Percentiles rank a stretch among this genome's conserved stretches.
Evolutionary conservation across 92 coral and sea anemone genomes (phyloP).

Genomic region (Porites cylindrica): DNA sequence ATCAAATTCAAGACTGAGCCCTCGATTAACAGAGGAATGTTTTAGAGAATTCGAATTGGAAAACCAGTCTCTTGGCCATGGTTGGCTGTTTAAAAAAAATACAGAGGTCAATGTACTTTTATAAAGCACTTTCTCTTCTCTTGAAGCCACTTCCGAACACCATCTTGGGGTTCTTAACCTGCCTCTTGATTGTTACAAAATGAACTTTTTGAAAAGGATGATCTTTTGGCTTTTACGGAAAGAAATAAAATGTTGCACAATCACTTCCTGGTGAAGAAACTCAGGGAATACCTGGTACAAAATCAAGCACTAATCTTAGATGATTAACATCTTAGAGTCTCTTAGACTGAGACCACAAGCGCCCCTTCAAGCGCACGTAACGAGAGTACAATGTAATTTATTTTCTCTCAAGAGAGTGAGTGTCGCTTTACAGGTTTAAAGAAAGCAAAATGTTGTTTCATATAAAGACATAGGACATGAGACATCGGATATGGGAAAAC

Average conservation of each 20-base stretch:
- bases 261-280: constrained; percentile 39
- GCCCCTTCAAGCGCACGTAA: too few species aligned
- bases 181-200: constrained; percentile 44
- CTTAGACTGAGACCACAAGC: too few species aligned
- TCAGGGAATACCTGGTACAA: constrained; percentile 40
- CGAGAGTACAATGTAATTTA: too few species aligned
- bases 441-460: too few species aligned
- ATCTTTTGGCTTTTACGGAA: constrained; percentile 50
- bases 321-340: neutral
- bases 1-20: constrained; percentile 54
- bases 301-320: constrained; percentile 30
- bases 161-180: constrained; percentile 44
- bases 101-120: constrained; percentile 47
- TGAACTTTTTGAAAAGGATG: constrained; percentile 40
- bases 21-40: constrained; percentile 35
- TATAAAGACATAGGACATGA: too few species aligned
- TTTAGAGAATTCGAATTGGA: constrained; percentile 4
- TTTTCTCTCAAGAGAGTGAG: too few species aligned
- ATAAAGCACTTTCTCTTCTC: constrained; percentile 42
- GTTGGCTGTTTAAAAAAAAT: constrained; percentile 49
- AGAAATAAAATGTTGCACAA: constrained; percentile 45
- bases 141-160: constrained; percentile 30
- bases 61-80: constrained; percentile 13
- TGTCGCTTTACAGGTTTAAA: too few species aligned
- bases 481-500: too few species aligned